phyloP scores from a whole-genome alignment of 1,140 invertebrate species.

The Penaeus japonicus region DNA sequence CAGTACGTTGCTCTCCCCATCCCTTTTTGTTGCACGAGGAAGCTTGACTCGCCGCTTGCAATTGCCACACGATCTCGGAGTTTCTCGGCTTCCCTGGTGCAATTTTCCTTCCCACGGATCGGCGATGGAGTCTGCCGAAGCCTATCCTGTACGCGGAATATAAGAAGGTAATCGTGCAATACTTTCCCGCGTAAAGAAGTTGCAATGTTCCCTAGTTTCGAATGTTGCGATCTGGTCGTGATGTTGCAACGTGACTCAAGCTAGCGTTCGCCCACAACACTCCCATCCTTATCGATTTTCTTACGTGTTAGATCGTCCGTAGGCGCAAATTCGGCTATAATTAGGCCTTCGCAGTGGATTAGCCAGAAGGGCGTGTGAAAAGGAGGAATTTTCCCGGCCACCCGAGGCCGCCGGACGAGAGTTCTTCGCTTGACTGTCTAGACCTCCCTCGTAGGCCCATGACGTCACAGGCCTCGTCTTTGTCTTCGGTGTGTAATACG shows the following conservation, averaged over 20 bases:
- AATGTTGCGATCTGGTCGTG: conserved; percentile 16
- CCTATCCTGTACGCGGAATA: background rate
- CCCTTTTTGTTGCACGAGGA: conserved; percentile 52
- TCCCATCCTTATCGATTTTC: conserved; percentile 11
- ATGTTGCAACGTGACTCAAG: conserved; percentile 31
- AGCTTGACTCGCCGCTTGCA: conserved; percentile 39
- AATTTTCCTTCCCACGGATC: background rate
- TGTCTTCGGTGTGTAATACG: conserved; percentile 43
- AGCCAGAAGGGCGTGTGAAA: too few species aligned
- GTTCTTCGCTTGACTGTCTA: conserved; percentile 35
- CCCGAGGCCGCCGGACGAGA: background rate
- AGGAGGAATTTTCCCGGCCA: background rate
- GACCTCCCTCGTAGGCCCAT: conserved; percentile 36
- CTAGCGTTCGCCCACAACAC: conserved; percentile 10
- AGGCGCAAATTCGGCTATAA: too few species aligned
- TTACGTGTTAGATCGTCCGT: background rate
- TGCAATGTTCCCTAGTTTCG: conserved; percentile 28
- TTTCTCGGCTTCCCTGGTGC: background rate
- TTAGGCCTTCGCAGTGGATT: too few species aligned
- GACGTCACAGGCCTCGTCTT: conserved; percentile 46
- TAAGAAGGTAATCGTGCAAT: conserved; percentile 18
- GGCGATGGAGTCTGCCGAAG: conserved; percentile 3
- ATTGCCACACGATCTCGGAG: conserved; percentile 14
- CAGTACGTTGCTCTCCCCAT: conserved; percentile 46
- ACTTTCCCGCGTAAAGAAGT: background rate